A percentile compares a stretch with the other conserved stretches of the same genome.
Conservation (phyloP, 1,140 invertebrate genomes). For the Drosophila leontia region DNA sequence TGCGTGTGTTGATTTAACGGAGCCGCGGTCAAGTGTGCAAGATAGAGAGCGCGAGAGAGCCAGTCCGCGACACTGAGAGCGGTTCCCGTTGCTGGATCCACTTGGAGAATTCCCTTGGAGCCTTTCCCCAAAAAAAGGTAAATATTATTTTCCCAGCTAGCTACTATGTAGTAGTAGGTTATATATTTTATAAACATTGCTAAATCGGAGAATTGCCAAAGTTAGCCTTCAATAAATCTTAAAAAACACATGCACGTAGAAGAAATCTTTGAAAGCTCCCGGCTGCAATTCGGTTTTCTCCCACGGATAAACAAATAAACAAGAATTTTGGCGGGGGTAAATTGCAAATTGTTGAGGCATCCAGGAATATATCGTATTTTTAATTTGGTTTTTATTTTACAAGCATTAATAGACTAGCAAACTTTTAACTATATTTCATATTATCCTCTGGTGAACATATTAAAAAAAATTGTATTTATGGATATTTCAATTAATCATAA, state of each 20-base stretch:
- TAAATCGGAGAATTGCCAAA: constrained; percentile 8
- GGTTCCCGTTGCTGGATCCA: constrained; percentile 41
- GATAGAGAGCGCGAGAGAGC: constrained; percentile 27
- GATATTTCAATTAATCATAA: too few species aligned
- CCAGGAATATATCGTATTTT: constrained; percentile 12
- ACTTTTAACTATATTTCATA: not conserved
- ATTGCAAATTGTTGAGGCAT: constrained; percentile 70
- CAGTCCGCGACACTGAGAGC: constrained; percentile 37
- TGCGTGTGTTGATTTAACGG: constrained; percentile 67
- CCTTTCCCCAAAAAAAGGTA: constrained; percentile 56
- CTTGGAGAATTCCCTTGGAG: constrained; percentile 38
- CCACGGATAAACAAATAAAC: constrained; percentile 59
- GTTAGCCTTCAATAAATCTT: constrained; percentile 54
- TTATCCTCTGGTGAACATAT: not conserved
- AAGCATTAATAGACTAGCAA: not conserved
- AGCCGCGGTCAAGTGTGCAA: constrained; percentile 74
- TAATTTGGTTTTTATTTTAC: not conserved
- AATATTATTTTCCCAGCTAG: constrained; percentile 24
- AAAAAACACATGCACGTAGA: constrained; percentile 48
- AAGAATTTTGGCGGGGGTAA: constrained; percentile 39
- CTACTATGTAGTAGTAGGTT: too few species aligned
- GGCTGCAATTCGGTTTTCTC: constrained; percentile 15
- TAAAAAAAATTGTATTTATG: too few species aligned
- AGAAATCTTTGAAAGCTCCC: constrained; percentile 27
- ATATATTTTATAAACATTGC: too few species aligned